A percentile compares a stretch with the other conserved stretches of the same genome.
Conservation (phyloP, 2,888 invertebrate species). For the Drosophila borealis region DNA sequence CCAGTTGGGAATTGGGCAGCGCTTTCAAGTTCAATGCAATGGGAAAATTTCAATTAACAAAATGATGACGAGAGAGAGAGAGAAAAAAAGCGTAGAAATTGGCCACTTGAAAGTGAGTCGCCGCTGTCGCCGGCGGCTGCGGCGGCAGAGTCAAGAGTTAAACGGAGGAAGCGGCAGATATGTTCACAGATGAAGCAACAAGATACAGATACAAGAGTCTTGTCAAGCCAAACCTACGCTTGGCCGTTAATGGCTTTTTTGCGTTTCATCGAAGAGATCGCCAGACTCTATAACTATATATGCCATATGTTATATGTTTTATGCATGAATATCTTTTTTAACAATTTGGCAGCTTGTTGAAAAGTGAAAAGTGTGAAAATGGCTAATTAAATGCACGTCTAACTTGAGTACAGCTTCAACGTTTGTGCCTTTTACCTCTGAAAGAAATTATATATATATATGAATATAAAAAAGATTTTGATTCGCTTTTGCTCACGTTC, state of each 20-base stretch:
- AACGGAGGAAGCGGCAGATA: constrained; percentile 58
- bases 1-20: constrained; percentile 37
- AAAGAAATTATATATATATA: not conserved
- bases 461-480: constrained; percentile 32
- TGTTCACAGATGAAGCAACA: constrained; percentile 35
- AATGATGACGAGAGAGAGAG: constrained; percentile 1
- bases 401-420: constrained; percentile 34
- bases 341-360: constrained; percentile 80
- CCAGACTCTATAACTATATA: constrained; percentile 17
- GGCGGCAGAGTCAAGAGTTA: constrained; percentile 16
- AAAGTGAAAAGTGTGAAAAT: constrained; percentile 81
- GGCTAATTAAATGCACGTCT: constrained; percentile 75
- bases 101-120: constrained; percentile 70
- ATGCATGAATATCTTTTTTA: constrained; percentile 43
- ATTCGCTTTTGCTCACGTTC: constrained; percentile 44
- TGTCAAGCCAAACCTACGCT: constrained; percentile 72
- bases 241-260: constrained; percentile 75
- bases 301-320: constrained; percentile 11
- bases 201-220: constrained; percentile 48
- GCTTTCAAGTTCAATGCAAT: constrained; percentile 73
- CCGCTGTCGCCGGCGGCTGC: constrained; percentile 41
- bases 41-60: constrained; percentile 69
- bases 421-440: constrained; percentile 36
- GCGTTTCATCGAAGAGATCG: constrained; percentile 74
- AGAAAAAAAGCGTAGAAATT: constrained; percentile 51